These are phyloP conservation scores for Vanessa atalanta DNA, from an alignment of 1,140 invertebrate species.

Conservation along the genomic window DNA sequence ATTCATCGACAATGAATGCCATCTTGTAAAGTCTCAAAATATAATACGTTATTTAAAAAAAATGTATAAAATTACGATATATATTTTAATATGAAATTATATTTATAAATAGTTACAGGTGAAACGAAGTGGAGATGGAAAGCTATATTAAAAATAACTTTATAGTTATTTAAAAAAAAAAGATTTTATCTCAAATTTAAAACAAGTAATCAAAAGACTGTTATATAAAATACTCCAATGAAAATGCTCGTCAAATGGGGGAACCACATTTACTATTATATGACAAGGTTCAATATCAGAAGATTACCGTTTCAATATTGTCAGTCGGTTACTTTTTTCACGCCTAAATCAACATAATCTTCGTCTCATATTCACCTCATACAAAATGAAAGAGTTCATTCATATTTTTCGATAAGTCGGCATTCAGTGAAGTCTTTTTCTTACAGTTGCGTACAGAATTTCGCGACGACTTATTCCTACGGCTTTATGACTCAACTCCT, in stretches of 20 bases:
- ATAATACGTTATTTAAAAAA: no score
- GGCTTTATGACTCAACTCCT: constrained; percentile 76
- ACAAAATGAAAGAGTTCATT: constrained; percentile 46
- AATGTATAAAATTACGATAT: no score
- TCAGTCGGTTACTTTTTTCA: constrained; percentile 66
- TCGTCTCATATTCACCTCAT: constrained; percentile 55
- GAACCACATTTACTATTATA: constrained; percentile 44
- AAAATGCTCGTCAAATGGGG: constrained; percentile 46
- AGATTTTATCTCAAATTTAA: background rate
- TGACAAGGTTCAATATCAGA: constrained; percentile 68
- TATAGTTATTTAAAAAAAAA: no score
- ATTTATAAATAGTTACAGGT: no score
- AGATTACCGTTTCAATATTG: constrained; percentile 75
- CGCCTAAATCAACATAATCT: constrained; percentile 69
- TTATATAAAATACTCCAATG: background rate
- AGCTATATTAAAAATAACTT: no score
- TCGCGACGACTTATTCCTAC: constrained; percentile 68
- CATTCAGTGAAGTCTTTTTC: constrained; percentile 34
- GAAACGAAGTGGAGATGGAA: no score
- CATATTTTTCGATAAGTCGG: constrained; percentile 37
- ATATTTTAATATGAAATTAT: no score
- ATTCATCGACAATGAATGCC: background rate
- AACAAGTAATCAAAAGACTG: constrained; percentile 37
- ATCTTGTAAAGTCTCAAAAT: no score
- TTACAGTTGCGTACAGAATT: constrained; percentile 73